Evolutionary conservation across 2,888 invertebrate genomes (phyloP), one percentile per base, ranked within the genome.

Genomic region (Ischnura elegans): DNA sequence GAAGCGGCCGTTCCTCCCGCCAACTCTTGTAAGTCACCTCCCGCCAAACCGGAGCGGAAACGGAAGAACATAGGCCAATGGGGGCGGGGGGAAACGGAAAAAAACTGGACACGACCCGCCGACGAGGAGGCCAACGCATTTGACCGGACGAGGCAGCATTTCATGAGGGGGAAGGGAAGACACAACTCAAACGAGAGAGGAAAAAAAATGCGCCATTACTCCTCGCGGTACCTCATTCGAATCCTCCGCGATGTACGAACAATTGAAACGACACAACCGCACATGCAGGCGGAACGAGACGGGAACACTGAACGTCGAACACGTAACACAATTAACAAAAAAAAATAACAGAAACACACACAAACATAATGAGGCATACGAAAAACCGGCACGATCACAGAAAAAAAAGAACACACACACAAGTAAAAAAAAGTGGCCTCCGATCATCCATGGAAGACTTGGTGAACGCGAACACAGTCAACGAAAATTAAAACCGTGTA

Each of bases 231-330:
- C 0, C 61, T 0, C 61, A 19, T 61, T n/a, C 3, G n/a, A n/a
- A 3, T 19, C 21, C n/a, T n/a, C 51, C 51, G 51, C 51, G 51
- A 6, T 51, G 19, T n/a, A 51, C 51, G 51, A 51, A 51, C 2
- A 8, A 61, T 25, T n/a, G 61, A 61, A 25, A 25, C 61, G 19
- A 36, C 76, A 76, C 76, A 10, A 25, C 36, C 76, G 76, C 76
- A 10, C 76, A 76, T 76, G 76, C 76, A 76, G 76, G 76, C 76
- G 61, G 76, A 76, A n/a, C n/a, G 25, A 76, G 76, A 36, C 29
- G 36, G 36, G 36, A 36, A 76, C 36, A 76, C 16, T 21, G 76
- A 76, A 36, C 76, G 61, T n/a, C 25, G 25, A n/a, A 3, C 25
- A 25, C 25, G 6, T n/a, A 25, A 61, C 61, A 61, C 61, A 25